Percentiles rank a stretch among this genome's conserved stretches.
Conservation (phyloP, 1,140 invertebrate species). For the Calosoma granatense region DNA sequence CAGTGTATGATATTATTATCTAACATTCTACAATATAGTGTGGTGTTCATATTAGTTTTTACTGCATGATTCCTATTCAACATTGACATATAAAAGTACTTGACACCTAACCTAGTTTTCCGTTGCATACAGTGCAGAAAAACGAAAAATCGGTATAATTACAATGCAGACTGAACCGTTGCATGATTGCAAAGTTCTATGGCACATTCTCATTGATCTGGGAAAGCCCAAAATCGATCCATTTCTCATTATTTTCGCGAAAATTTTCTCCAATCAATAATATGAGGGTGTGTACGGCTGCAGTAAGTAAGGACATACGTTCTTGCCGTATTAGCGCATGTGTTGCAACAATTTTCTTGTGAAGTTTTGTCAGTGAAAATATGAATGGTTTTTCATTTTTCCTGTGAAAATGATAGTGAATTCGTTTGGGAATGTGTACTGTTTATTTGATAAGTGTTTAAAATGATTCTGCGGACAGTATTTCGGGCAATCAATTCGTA, state of each 20-base stretch:
- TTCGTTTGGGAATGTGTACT: background rate
- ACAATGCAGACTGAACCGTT: no score
- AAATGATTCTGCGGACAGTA: background rate
- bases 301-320: background rate
- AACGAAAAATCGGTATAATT: no score
- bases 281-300: background rate
- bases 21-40: no score
- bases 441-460: background rate
- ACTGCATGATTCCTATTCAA: background rate
- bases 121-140: no score
- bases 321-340: background rate
- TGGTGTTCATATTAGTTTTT: no score
- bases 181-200: background rate
- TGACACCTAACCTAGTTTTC: background rate
- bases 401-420: background rate
- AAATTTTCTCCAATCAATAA: slow-evolving; percentile 4
- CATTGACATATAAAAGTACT: background rate
- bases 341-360: background rate
- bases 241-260: background rate
- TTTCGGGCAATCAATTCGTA: no score
- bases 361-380: background rate
- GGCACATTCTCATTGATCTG: background rate
- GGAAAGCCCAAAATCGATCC: background rate
- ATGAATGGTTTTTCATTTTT: background rate
- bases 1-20: no score